Conservation (phyloP, 2,113 vertebrate species). For the Trachemys scripta region DNA sequence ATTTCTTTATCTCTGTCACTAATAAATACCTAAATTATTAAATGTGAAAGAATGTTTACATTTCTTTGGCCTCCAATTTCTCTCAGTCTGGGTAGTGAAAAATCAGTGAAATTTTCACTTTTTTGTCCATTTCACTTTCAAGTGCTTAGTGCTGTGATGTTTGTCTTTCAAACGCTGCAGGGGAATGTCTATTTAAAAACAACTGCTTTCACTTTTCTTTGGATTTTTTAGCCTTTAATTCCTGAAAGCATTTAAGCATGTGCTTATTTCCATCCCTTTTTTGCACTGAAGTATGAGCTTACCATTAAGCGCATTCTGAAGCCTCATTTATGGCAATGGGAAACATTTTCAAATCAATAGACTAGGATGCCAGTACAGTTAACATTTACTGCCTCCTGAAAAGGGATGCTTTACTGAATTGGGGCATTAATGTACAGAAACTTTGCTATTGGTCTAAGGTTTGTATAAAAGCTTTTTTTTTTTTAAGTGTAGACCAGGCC, state of each 20-base stretch:
- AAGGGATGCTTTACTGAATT: not conserved
- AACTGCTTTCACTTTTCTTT: not conserved
- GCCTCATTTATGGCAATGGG: not conserved
- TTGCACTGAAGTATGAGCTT: not conserved
- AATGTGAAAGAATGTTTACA: not conserved
- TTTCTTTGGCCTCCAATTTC: not conserved
- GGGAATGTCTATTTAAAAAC: not conserved
- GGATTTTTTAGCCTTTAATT: not conserved
- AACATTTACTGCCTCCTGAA: not conserved
- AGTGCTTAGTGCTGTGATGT: not conserved
- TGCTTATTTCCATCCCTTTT: not conserved
- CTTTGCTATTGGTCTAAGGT: not conserved
- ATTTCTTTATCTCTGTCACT: not conserved
- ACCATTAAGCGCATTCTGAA: not conserved
- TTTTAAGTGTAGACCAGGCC: too few relatives aligned
- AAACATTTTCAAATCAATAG: not conserved
- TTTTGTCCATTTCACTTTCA: not conserved
- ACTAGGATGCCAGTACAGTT: not conserved
- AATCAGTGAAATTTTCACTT: not conserved
- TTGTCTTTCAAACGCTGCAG: not conserved
- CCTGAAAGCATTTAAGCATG: not conserved
- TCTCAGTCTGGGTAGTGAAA: not conserved
- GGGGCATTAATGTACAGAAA: not conserved
- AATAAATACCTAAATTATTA: not conserved
- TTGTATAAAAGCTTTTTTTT: not conserved